Percentiles rank a stretch among this genome's conserved stretches.
Evolutionary conservation across 2,113 vertebrate genomes (phyloP).

Genomic region (Taxidea taxus): DNA sequence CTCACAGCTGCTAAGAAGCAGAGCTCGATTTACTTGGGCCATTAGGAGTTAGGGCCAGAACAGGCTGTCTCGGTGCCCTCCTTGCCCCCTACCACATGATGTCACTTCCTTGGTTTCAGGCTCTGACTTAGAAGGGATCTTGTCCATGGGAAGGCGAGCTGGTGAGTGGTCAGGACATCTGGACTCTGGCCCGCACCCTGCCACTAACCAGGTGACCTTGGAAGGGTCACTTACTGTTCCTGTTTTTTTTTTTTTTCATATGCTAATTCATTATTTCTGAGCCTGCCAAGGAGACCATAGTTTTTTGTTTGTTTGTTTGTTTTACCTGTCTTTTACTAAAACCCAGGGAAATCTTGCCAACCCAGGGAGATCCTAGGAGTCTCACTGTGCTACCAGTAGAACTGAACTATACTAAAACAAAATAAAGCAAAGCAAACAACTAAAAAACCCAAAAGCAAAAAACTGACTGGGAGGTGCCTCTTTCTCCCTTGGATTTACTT

Average conservation of each 20-base stretch:
- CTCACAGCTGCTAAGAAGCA: neutral
- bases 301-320: neutral
- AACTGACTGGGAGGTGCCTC: neutral
- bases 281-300: neutral
- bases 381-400: neutral
- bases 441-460: neutral
- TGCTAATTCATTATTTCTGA: neutral
- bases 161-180: neutral
- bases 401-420: neutral
- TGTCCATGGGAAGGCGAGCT: neutral
- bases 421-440: neutral
- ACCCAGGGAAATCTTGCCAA: neutral
- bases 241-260: neutral
- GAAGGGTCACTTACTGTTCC: neutral
- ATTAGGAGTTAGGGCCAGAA: neutral
- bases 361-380: fast-evolving
- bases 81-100: fast-evolving
- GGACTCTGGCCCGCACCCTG: neutral
- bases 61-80: neutral
- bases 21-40: neutral
- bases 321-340: neutral
- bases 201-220: neutral
- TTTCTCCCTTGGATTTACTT: neutral
- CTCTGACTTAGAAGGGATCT: neutral
- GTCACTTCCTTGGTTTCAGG: neutral